Base-by-base conservation (phyloP, 2,797 vertebrate species). In the Onychomys leucogaster region DNA sequence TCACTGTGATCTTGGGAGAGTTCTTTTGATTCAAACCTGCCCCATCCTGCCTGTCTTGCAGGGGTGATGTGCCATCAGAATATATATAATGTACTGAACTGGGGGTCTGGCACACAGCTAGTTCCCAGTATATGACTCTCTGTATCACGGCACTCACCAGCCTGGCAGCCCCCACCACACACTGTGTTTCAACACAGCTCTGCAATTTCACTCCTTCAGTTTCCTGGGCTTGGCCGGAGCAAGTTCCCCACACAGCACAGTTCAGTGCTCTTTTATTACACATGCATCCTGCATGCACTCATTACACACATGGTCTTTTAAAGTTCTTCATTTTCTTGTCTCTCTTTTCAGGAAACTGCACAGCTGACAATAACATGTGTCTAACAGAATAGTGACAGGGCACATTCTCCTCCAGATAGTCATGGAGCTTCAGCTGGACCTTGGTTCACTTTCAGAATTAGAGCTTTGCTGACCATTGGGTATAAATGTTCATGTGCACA, bases 361-460 rank as follows among this genome's bases (percentile, higher is more conserved):
- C 46, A 59, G 27, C 16, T 67, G 89, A 91, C 69, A 90, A 80
- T 73, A 37, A 67, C 46, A 25, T 89, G 37, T 41, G 80, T 75
- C 85, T 92, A 92, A 92, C 63, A 57, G 46, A 69, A 59, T 67
- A 80, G 57, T 49, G 46, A 65, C 75, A 41, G 90, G 94, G 89
- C 63, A 95, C 89, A 94, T 76, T 91, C 75, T 91, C 83, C 59
- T 89, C 71, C 2, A 57, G 75, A 89, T 41, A 13, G 0, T 63
- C 59, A 78, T 61, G 82, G 93, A 92, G 12, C 67, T 94, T 85
- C 43, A 90, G 10, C 17, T 46, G 93, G 91, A 77, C 78, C 75
- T 97, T 95, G 96, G 11, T 82, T 93, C 37, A 82, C 63, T 65
- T 94, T 93, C 29, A 57, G 75, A 90, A 49, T 46, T n/a, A 86